phyloP scores from a whole-genome alignment of 2,797 vertebrate species.

The Okamejei kenojei region DNA sequence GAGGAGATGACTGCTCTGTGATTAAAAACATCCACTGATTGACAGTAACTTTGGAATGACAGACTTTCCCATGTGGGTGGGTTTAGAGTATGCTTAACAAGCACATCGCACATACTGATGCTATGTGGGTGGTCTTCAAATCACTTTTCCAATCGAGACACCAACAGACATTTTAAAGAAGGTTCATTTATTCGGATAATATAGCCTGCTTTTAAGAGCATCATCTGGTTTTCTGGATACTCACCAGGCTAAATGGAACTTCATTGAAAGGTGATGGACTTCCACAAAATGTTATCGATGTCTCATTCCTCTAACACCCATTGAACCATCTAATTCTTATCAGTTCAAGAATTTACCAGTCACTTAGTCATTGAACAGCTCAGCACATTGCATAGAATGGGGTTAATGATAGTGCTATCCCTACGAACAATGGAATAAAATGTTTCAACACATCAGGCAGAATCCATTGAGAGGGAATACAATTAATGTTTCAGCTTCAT shows the following conservation, averaged over 20 bases:
- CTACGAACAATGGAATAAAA: too few species aligned
- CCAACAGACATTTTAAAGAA: constrained; percentile 10
- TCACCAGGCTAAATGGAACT: background rate
- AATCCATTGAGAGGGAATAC: too few species aligned
- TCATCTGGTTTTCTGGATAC: background rate
- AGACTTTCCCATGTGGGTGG: constrained; percentile 15
- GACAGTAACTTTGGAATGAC: background rate
- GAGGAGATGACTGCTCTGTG: background rate
- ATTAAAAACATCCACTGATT: constrained; percentile 29
- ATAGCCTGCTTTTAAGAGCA: background rate
- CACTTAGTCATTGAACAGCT: too few species aligned
- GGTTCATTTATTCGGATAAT: background rate
- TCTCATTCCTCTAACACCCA: background rate
- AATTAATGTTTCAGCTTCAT: too few species aligned
- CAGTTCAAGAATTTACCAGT: background rate
- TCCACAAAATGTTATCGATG: too few species aligned
- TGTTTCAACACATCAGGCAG: too few species aligned
- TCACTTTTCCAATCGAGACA: background rate
- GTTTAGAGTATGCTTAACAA: background rate
- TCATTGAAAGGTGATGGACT: background rate
- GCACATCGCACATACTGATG: background rate
- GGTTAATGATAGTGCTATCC: background rate
- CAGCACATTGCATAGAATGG: background rate
- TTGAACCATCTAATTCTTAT: background rate
- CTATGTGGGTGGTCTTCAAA: background rate